phyloP scores from a whole-genome alignment of 2,113 vertebrate species.

The Isurus oxyrinchus region DNA sequence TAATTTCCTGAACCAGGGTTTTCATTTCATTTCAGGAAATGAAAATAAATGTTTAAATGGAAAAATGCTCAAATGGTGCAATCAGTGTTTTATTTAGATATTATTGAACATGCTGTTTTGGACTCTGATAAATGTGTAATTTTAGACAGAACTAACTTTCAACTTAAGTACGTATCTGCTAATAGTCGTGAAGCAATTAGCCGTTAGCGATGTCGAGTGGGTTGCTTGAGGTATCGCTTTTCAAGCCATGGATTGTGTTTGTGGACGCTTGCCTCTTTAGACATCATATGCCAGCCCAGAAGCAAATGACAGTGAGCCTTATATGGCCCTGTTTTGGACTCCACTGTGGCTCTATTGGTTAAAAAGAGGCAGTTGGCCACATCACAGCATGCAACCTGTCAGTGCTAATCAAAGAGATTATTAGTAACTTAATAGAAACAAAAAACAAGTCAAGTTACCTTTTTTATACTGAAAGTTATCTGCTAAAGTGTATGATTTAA shows the following conservation, averaged over 20 bases:
- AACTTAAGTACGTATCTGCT: not conserved
- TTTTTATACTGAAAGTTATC: not conserved
- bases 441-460: not conserved
- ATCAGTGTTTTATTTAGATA: not conserved
- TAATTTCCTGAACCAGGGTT: not conserved
- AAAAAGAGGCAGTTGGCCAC: not conserved
- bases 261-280: not conserved
- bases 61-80: not conserved
- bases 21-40: constrained; percentile 28
- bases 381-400: constrained; percentile 6
- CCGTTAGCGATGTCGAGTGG: not conserved
- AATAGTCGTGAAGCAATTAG: not conserved
- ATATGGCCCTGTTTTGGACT: not conserved
- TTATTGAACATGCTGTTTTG: not conserved
- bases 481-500: not conserved
- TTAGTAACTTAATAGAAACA: not conserved
- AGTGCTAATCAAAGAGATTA: not conserved
- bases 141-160: not conserved
- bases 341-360: not conserved
- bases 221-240: not conserved
- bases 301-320: not conserved
- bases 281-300: not conserved
- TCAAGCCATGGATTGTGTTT: not conserved
- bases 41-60: not conserved
- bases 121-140: not conserved